These are phyloP conservation scores for Stenodera caucasica DNA, from an alignment of 2,888 invertebrate species.

Conservation along the genomic window DNA sequence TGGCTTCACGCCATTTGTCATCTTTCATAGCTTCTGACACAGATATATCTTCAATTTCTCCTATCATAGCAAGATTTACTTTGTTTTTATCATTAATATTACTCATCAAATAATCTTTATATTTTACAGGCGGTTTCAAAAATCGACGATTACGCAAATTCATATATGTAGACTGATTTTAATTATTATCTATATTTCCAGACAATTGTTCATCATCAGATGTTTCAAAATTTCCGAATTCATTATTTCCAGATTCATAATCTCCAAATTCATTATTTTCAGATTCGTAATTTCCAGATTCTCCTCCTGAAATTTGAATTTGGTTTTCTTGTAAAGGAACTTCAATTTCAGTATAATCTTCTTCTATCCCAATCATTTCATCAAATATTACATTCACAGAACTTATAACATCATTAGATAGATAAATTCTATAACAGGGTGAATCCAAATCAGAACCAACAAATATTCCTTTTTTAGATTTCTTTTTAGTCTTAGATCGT, in stretches of 20 bases:
- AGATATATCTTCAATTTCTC: conserved; percentile 19
- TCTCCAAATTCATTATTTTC: too few relatives aligned
- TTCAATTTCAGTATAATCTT: background rate
- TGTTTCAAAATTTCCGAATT: too few relatives aligned
- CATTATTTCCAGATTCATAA: too few relatives aligned
- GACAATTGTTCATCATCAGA: too few relatives aligned
- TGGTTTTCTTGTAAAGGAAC: too few relatives aligned
- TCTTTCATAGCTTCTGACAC: conserved; percentile 36
- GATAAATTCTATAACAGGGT: conserved; percentile 26
- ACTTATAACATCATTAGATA: conserved; percentile 21
- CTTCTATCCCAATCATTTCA: conserved; percentile 15
- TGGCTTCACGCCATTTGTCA: conserved; percentile 36
- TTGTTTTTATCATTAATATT: too few relatives aligned
- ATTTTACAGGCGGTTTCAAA: background rate
- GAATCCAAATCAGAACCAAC: conserved; percentile 30
- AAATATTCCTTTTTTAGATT: conserved; percentile 31
- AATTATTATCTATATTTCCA: too few relatives aligned
- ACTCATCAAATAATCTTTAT: conserved; percentile 14
- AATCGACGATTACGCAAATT: too few relatives aligned
- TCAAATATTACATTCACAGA: conserved; percentile 14
- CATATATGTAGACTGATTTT: too few relatives aligned
- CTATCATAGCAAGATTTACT: conserved; percentile 16
- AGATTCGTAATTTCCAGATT: conserved; percentile 11
- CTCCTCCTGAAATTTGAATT: background rate
- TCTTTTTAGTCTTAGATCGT: conserved; percentile 29